Evolutionary conservation across 2,797 vertebrate genomes (phyloP).

Genomic region (Rhinophrynus dorsalis): DNA sequence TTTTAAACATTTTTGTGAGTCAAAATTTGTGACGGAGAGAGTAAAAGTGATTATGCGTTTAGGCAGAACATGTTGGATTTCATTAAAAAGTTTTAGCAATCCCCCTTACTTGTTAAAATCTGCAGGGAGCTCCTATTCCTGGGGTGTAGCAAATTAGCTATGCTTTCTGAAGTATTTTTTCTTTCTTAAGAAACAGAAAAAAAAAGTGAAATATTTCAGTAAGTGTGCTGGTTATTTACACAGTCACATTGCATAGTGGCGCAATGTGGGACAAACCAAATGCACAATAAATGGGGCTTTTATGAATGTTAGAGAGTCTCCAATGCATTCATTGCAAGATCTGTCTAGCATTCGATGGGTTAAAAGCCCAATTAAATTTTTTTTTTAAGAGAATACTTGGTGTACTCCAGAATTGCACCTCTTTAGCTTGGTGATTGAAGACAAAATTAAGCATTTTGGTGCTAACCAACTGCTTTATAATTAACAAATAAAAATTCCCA

Average conservation of each 20-base stretch:
- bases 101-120: conserved; percentile 80
- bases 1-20: conserved; percentile 83
- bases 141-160: conserved; percentile 72
- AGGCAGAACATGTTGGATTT: conserved; percentile 77
- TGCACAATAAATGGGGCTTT: too few relatives aligned
- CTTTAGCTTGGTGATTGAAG: too few relatives aligned
- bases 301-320: too few relatives aligned
- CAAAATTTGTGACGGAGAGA: conserved; percentile 79
- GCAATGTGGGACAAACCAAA: too few relatives aligned
- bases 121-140: conserved; percentile 72
- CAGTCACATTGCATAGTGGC: conserved; percentile 47
- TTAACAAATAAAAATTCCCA: too few relatives aligned
- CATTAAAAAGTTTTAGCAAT: conserved; percentile 81
- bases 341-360: too few relatives aligned
- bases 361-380: too few relatives aligned
- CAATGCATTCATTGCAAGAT: too few relatives aligned
- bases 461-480: too few relatives aligned
- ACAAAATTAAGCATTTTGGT: too few relatives aligned
- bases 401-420: too few relatives aligned
- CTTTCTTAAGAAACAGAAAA: conserved; percentile 58
- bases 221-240: conserved; percentile 69
- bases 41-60: conserved; percentile 82
- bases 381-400: too few relatives aligned
- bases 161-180: conserved; percentile 68
- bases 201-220: conserved; percentile 65